Evolutionary conservation across 2,113 vertebrate genomes (phyloP), one percentile per base, ranked within the genome.

Genomic region (Clarias magur): DNA sequence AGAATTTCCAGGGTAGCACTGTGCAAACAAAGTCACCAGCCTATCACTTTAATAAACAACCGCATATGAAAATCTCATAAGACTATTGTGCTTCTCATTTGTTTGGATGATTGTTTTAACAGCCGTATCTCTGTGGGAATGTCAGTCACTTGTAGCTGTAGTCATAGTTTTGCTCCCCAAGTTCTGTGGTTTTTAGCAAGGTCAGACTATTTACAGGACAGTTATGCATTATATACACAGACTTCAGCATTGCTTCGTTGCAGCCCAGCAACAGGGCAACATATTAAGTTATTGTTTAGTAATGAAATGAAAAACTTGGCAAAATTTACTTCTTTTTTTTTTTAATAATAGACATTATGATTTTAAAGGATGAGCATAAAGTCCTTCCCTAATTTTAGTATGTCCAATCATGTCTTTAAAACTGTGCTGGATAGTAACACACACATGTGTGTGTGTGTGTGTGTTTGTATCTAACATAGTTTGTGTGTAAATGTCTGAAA

Each of bases 141-240:
- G 25, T 23, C 53, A 87, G 23, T 73, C 70, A 42, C 68, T 79
- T 63, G 54, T 19, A 30, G 59, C 13, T 67, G 54, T 67, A 21
- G 30, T 38, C 38, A 80, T 19, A 59, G 78, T 78, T 68, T 56
- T 78, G 60, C 27, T 76, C 42, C 48, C 21, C 30, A 83, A 48
- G 62, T 67, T 38, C 82, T 85, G 88, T 54, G 60, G 59, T 84
- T 84, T 48, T 89, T 80, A 68, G 17, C 85, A 84, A 34, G 65
- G 54, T 81, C 59, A 84, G 16, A 12, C 21, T 68, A 54, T 85
- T 90, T 80, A 53, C 56, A 60, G 25, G 48, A 85, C 6, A 16
- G 19, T 65, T 87, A 80, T 68, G 54, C 80, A 70, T 85, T 87
- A 81, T 85, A 68, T 81, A 76, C 84, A 83, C 68, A 27, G 75